Conservation (phyloP, 2,113 vertebrate species). For the Colossoma macropomum region DNA sequence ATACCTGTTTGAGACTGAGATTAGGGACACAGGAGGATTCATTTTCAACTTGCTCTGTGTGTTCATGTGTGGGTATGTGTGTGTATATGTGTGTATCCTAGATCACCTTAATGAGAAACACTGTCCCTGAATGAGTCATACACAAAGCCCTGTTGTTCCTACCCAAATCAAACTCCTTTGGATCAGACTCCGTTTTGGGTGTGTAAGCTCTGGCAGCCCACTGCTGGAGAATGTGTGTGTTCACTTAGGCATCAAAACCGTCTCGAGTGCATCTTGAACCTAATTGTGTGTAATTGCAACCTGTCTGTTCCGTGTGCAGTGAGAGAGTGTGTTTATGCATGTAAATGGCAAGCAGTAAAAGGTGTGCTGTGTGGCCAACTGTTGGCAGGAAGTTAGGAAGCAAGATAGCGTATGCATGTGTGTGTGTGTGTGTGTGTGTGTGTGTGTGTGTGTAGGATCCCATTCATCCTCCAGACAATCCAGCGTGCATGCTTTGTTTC, state of each 20-base stretch:
- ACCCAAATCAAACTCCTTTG: slow-evolving; percentile 12
- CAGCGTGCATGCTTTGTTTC: neutral
- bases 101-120: neutral
- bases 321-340: slow-evolving; percentile 37
- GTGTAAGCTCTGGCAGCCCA: neutral
- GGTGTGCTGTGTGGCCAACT: slow-evolving; percentile 31
- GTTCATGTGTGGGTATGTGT: slow-evolving; percentile 32
- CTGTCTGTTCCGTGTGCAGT: slow-evolving; percentile 21
- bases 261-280: slow-evolving; percentile 40
- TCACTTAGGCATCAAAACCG: slow-evolving; percentile 27
- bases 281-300: slow-evolving; percentile 49
- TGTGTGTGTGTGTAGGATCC: neutral
- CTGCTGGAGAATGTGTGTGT: neutral
- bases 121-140: slow-evolving; percentile 4
- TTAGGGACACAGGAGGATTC: slow-evolving; percentile 14
- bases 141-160: neutral
- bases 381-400: slow-evolving; percentile 25
- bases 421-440: slow-evolving; percentile 11
- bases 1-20: slow-evolving; percentile 8
- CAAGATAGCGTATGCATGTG: neutral
- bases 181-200: neutral
- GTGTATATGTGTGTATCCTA: slow-evolving; percentile 20
- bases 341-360: slow-evolving; percentile 11
- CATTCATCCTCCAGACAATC: neutral
- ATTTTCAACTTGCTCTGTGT: slow-evolving; percentile 21